phyloP scores from a whole-genome alignment of 2,888 invertebrate genomes.

The Chloroclystis v-ata region DNA sequence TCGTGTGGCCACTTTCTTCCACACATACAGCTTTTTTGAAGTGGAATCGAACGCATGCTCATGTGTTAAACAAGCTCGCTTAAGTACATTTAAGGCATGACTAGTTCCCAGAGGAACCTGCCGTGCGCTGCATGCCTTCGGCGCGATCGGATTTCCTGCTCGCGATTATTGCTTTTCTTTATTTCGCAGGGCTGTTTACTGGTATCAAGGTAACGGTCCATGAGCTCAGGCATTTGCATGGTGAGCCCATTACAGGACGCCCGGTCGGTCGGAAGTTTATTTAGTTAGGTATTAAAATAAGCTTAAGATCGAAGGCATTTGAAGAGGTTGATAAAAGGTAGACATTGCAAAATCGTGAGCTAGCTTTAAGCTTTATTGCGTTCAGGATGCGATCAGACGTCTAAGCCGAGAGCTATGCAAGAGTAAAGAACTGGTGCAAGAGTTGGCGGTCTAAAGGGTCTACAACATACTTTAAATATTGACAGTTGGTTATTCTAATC shows the following conservation, averaged over 20 bases:
- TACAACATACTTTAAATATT: constrained; percentile 40
- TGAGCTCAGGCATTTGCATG: constrained; percentile 68
- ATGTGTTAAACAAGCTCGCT: constrained; percentile 35
- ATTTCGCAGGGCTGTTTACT: constrained; percentile 64
- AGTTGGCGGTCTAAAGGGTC: constrained; percentile 42
- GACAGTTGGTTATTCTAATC: constrained; percentile 58
- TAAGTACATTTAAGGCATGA: constrained; percentile 41
- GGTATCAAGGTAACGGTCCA: constrained; percentile 66
- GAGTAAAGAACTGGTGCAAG: constrained; percentile 59
- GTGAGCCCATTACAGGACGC: constrained; percentile 63
- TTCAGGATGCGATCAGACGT: constrained; percentile 61
- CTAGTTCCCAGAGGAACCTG: constrained; percentile 39
- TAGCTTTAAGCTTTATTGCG: constrained; percentile 70
- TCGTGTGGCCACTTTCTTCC: constrained; percentile 63
- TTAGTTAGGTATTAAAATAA: constrained; percentile 60
- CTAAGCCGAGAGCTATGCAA: constrained; percentile 50
- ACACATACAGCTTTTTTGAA: constrained; percentile 55
- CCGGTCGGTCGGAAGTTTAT: constrained; percentile 60
- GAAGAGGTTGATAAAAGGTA: constrained; percentile 65
- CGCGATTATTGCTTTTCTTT: constrained; percentile 69
- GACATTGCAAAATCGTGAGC: constrained; percentile 69
- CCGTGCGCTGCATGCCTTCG: constrained; percentile 39
- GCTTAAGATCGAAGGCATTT: constrained; percentile 68
- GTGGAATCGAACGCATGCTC: constrained; percentile 35
- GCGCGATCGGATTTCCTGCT: constrained; percentile 67